phyloP scores from a whole-genome alignment of 2,888 invertebrate species.

The Pharmacophagus antenor region DNA sequence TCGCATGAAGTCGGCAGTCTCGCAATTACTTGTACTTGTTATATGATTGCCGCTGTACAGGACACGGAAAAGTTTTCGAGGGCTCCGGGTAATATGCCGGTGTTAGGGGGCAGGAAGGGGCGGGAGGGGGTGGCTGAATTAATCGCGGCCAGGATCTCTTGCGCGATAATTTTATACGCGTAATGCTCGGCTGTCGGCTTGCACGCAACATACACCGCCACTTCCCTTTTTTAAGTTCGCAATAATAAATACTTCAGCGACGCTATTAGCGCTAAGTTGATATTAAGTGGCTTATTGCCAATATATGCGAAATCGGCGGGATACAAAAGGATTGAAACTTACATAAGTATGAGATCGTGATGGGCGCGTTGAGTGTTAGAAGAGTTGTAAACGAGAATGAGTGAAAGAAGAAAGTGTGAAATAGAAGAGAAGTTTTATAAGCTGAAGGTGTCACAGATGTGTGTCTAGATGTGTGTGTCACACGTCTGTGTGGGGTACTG shows the following conservation, averaged over 20 bases:
- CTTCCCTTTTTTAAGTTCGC: neutral
- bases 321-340: no score
- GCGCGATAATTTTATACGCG: slow-evolving; percentile 12
- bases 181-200: neutral
- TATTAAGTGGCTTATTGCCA: no score
- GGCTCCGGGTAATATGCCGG: neutral
- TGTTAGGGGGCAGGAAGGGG: no score
- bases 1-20: neutral
- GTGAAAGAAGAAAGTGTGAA: no score
- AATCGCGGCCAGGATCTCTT: slow-evolving; percentile 17
- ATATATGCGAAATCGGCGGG: no score
- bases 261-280: neutral
- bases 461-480: no score
- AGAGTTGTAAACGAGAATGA: no score
- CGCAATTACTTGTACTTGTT: slow-evolving; percentile 31
- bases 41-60: slow-evolving; percentile 32
- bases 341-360: no score
- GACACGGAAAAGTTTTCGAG: slow-evolving; percentile 19
- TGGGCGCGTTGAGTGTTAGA: no score
- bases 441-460: no score
- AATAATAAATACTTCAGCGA: slow-evolving; percentile 6
- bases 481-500: no score
- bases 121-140: slow-evolving; percentile 4
- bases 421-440: no score
- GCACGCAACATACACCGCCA: slow-evolving; percentile 7